These are phyloP conservation scores for Nylanderia fulva DNA, from an alignment of 1,140 invertebrate species.

Conservation along the genomic window DNA sequence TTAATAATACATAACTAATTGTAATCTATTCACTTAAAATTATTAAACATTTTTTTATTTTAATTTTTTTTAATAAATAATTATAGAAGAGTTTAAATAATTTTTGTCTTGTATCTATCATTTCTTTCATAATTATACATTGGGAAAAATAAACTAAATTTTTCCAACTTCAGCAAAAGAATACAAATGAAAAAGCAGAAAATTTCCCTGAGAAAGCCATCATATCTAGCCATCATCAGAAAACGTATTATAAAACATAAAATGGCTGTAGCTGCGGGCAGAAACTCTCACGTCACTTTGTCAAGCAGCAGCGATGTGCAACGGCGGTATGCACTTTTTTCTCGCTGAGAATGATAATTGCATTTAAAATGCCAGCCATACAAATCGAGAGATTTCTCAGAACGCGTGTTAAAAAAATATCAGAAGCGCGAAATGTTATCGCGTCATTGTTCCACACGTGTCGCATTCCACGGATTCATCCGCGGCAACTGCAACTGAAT, in stretches of 20 bases:
- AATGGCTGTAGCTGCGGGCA: neutral
- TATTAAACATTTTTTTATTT: too few relatives aligned
- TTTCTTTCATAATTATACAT: neutral
- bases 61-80: too few relatives aligned
- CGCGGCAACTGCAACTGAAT: neutral
- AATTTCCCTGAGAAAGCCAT: neutral
- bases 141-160: neutral
- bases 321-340: neutral
- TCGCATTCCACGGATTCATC: slow-evolving; percentile 28
- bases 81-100: too few relatives aligned
- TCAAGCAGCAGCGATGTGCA: slow-evolving; percentile 1
- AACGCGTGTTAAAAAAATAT: slow-evolving; percentile 1
- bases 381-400: neutral
- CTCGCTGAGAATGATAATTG: slow-evolving; percentile 7
- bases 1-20: too few relatives aligned
- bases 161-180: neutral
- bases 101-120: neutral
- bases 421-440: slow-evolving; percentile 13
- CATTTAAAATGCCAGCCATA: slow-evolving; percentile 1
- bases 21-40: too few relatives aligned
- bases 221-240: neutral
- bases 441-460: slow-evolving; percentile 7
- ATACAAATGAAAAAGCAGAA: too few relatives aligned
- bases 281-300: neutral
- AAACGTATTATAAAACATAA: neutral